A percentile compares a stretch with the other conserved stretches of the same genome.
Evolutionary conservation across 2,888 invertebrate genomes (phyloP).

Genomic region (Polyommatus iphigenia): DNA sequence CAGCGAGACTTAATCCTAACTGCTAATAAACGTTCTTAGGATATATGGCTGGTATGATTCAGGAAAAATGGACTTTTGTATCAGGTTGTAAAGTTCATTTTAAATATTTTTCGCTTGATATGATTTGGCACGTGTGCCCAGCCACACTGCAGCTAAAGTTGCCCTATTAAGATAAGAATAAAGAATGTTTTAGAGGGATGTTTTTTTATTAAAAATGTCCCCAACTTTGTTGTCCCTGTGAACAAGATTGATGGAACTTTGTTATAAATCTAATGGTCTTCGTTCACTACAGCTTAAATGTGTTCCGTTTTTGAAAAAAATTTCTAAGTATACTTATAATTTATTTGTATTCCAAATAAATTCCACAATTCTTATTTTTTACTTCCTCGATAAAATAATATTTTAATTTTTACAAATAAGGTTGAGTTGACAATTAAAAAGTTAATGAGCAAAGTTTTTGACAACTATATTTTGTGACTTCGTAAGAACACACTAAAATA

Average conservation of each 20-base stretch:
- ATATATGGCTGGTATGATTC: not conserved
- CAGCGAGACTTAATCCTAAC: conserved; percentile 1
- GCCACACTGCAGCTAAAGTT: conserved; percentile 28
- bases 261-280: conserved; percentile 35
- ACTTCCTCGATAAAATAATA: not conserved
- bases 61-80: not conserved
- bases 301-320: not conserved
- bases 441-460: too few relatives aligned
- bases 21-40: conserved; percentile 20
- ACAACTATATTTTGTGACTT: too few relatives aligned
- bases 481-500: too few relatives aligned
- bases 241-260: conserved; percentile 39
- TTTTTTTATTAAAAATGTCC: conserved; percentile 39
- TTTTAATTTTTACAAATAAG: too few relatives aligned
- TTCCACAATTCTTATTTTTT: too few relatives aligned
- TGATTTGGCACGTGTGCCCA: conserved; percentile 26
- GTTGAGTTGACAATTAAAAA: too few relatives aligned
- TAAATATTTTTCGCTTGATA: not conserved
- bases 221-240: conserved; percentile 39
- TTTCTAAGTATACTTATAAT: too few relatives aligned
- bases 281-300: not conserved
- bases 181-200: conserved; percentile 30
- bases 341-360: too few relatives aligned
- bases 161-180: conserved; percentile 34
- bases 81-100: conserved; percentile 25